Conservation (phyloP, 2,113 vertebrate species). For the Notothenia coriiceps region DNA sequence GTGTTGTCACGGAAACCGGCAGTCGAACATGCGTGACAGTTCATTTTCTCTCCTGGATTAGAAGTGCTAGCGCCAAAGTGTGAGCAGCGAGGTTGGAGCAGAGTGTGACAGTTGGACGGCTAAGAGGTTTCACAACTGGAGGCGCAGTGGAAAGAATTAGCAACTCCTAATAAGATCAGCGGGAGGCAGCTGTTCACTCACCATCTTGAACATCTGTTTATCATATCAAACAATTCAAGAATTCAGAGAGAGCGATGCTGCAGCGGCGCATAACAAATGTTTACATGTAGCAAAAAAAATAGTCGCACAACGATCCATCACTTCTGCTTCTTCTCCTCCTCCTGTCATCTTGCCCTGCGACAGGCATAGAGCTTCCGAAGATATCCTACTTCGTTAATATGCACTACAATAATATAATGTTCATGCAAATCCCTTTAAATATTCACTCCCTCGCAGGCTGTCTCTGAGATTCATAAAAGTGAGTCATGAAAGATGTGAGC, state of each 20-base stretch:
- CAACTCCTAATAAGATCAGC: constrained; percentile 62
- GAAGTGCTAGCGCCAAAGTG: constrained; percentile 2
- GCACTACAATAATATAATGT: constrained; percentile 11
- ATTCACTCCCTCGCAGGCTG: constrained; percentile 43
- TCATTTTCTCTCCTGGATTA: constrained; percentile 59
- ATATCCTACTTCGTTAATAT: constrained; percentile 22
- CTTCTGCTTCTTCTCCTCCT: neutral
- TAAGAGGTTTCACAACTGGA: constrained; percentile 42
- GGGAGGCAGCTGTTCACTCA: constrained; percentile 65
- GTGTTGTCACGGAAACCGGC: constrained; percentile 66
- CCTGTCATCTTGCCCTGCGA: neutral
- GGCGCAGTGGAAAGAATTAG: constrained; percentile 55
- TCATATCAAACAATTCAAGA: constrained; percentile 38
- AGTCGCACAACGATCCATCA: constrained; percentile 9
- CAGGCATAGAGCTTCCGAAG: neutral
- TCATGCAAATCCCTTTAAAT: constrained; percentile 50
- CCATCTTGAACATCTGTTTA: constrained; percentile 60
- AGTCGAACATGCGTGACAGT: constrained; percentile 57
- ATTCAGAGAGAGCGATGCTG: constrained; percentile 10
- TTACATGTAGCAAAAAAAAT: constrained; percentile 32
- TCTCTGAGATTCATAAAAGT: constrained; percentile 41
- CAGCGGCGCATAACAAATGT: constrained; percentile 5
- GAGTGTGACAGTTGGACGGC: constrained; percentile 32
- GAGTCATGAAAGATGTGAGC: constrained; percentile 41
- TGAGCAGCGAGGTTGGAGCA: constrained; percentile 4